These are phyloP conservation scores for Metacarcinus magister DNA, from an alignment of 2,888 invertebrate species.

Conservation along the genomic window DNA sequence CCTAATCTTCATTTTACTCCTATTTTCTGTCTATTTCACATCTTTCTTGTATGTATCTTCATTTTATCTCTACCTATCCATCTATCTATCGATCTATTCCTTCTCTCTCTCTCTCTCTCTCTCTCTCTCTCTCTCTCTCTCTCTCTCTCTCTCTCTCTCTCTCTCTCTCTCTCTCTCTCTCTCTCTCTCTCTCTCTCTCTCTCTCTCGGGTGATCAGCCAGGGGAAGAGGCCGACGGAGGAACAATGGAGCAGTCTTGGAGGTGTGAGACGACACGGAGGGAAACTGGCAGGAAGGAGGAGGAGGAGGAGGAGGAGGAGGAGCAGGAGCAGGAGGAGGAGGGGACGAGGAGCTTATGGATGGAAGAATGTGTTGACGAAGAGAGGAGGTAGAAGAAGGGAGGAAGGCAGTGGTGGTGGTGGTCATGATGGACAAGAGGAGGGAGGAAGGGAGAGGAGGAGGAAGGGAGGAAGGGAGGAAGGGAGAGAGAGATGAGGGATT, in stretches of 20 bases:
- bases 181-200: slow-evolving; percentile 45
- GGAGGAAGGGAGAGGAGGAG: not conserved
- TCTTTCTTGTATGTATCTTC: not conserved
- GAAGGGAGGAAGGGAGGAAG: not conserved
- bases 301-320: not conserved
- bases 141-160: slow-evolving; percentile 40
- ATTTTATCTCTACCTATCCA: not conserved
- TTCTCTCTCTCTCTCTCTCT: not conserved
- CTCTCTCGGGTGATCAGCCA: not conserved
- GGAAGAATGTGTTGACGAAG: not conserved
- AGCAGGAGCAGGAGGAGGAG: not conserved
- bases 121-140: not conserved
- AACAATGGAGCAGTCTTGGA: slow-evolving; percentile 11
- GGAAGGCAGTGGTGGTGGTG: not conserved
- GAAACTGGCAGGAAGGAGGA: not conserved
- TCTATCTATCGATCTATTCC: not conserved
- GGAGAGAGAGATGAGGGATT: slow-evolving; percentile 1
- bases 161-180: slow-evolving; percentile 43
- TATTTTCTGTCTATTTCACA: not conserved
- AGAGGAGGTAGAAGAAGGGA: not conserved
- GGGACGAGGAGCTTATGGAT: not conserved
- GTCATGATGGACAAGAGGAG: not conserved
- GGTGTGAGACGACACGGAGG: slow-evolving; percentile 30
- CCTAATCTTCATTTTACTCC: not conserved
- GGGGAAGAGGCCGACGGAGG: slow-evolving; percentile 52